phyloP scores from a whole-genome alignment of 2,888 invertebrate species.

The Callosobruchus maculatus region DNA sequence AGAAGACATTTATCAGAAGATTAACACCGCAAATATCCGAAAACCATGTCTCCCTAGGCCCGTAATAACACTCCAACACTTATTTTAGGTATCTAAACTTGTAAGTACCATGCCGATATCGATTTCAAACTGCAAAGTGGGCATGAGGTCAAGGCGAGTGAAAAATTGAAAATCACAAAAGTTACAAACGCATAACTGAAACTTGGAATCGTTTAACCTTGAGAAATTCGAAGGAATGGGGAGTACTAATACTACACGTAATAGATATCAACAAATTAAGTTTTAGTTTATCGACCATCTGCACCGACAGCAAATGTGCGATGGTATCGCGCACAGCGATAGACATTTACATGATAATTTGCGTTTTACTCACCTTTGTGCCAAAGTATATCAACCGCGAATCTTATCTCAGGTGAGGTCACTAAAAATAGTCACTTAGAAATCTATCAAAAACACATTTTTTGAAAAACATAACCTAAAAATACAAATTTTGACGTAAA shows the following conservation, averaged over 20 bases:
- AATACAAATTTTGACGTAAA: background rate
- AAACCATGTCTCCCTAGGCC: background rate
- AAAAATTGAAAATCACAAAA: background rate
- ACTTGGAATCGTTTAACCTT: conserved; percentile 6
- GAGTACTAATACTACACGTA: background rate
- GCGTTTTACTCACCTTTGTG: background rate
- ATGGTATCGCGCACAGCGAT: background rate
- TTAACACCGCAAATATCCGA: background rate
- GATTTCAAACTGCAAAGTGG: background rate
- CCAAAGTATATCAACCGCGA: background rate
- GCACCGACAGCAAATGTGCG: background rate
- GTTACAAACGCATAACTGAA: background rate
- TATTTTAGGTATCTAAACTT: background rate
- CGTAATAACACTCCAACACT: background rate
- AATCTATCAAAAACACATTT: conserved; percentile 9
- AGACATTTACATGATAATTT: background rate
- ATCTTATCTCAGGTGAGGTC: conserved; percentile 3
- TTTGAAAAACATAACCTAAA: conserved; percentile 8
- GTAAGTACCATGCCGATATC: background rate
- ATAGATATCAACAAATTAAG: background rate
- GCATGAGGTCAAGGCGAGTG: background rate
- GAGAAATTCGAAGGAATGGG: background rate
- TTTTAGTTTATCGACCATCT: background rate
- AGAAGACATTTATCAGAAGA: background rate
- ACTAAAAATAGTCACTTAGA: conserved; percentile 7